Base-by-base conservation (phyloP, 1,140 invertebrate species). In the Zaprionus ghesquierei region DNA sequence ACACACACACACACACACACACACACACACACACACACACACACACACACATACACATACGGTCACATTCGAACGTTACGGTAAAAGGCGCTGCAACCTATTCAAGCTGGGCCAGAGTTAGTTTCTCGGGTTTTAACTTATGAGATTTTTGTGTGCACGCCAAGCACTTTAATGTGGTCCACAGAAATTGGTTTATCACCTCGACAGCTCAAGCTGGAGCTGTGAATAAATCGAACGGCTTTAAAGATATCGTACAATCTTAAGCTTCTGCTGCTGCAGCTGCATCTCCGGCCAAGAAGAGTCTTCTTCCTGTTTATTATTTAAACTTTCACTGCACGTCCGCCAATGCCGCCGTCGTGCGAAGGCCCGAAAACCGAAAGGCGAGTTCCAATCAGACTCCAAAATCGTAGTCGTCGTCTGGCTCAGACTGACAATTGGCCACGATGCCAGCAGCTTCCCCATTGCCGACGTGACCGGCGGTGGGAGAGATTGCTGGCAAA, bases 241-340 rank as follows among this genome's bases (percentile, higher is more conserved):
- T 41, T 41, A 41, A 41, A 15, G n/a, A 8, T 6, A 15, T 22
- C 3, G 1, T 20, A n/a, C 35, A 41, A n/a, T n/a, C n/a, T 15
- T 33, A 33, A 33, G 12, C n/a, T 13, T 33, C 31, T 2, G n/a
- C n/a, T n/a, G n/a, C n/a, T 15, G 8, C 41, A 46, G 41, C 41
- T 46, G 49, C 49, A 25, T 27, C n/a, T 27, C 49, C 49, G 5
- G 49, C 49, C 23, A 22, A 1, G 10, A 18, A 25, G 22, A 38
- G 49, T 15, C 23, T n/a, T 35, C 54, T 62, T 70, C 63, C 23
- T 60, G 77, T 75, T 73, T 82, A 60, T 78, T 87, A 76, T 86
- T 90, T 90, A 87, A 90, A 90, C 76, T 90, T 90, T 86, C 86
- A 71, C 59, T 73, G 86, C 86, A 90, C 86, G 86, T 90, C 56